Evolutionary conservation across 2,113 vertebrate genomes (phyloP).

Genomic region (Solea senegalensis): DNA sequence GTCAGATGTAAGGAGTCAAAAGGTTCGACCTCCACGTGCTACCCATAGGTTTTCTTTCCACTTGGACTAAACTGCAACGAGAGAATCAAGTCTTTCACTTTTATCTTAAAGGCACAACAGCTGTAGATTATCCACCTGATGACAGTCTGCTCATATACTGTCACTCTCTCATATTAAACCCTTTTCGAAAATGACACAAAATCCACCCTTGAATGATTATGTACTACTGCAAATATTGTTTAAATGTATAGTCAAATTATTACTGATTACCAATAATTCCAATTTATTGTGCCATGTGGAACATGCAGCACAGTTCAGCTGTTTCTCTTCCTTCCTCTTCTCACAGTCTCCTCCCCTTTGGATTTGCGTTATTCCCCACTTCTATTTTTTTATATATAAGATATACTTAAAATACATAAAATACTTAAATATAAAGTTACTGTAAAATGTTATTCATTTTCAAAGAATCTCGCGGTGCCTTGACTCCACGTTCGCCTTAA

Average conservation of each 20-base stretch:
- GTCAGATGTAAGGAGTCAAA: not conserved
- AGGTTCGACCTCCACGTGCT: not conserved
- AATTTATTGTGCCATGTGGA: not conserved
- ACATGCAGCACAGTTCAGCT: not conserved
- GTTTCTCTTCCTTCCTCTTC: not conserved
- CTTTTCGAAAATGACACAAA: not conserved
- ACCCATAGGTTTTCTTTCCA: not conserved
- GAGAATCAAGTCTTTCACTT: not conserved
- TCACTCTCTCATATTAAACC: not conserved
- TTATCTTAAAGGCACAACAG: conserved; percentile 15
- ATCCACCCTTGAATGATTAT: not conserved
- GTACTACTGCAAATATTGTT: not conserved
- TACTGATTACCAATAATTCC: not conserved
- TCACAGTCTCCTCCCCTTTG: not conserved
- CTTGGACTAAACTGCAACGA: not conserved
- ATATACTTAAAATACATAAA: not conserved
- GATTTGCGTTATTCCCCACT: not conserved
- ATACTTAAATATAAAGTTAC: not conserved
- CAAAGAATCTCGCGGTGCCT: too few relatives aligned
- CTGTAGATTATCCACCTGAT: not conserved
- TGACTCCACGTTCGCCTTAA: too few relatives aligned
- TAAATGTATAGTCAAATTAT: not conserved
- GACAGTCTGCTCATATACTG: not conserved
- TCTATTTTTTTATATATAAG: not conserved
- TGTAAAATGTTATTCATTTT: not conserved